phyloP scores from a whole-genome alignment of 2,113 vertebrate species.

The Raphicerus campestris region DNA sequence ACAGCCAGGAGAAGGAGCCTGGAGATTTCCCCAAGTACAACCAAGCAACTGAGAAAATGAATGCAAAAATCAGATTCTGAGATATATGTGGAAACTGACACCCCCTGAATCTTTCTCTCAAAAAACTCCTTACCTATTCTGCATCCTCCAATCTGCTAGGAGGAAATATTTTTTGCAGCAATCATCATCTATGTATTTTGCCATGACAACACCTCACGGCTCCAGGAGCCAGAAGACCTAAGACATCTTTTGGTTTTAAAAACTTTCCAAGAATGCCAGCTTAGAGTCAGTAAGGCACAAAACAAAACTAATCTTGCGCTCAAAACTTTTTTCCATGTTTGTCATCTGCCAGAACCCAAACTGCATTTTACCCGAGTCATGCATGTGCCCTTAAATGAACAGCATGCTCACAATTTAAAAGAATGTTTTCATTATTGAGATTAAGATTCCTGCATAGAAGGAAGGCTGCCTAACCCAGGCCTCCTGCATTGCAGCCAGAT shows the following conservation, averaged over 20 bases:
- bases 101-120: not conserved
- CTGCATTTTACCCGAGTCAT: not conserved
- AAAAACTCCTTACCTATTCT: not conserved
- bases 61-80: not conserved
- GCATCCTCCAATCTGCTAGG: not conserved
- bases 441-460: not conserved
- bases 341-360: not conserved
- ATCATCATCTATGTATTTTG: not conserved
- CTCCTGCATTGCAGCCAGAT: not conserved
- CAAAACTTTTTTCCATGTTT: not conserved
- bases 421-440: not conserved
- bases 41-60: not conserved
- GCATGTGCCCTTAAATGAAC: not conserved
- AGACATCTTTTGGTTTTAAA: not conserved
- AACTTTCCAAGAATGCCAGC: not conserved
- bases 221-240: not conserved
- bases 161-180: not conserved
- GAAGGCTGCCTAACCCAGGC: not conserved
- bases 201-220: not conserved
- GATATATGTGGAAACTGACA: not conserved
- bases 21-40: not conserved
- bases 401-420: not conserved
- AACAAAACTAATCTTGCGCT: not conserved
- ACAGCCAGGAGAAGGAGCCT: not conserved
- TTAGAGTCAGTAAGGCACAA: not conserved